These are phyloP conservation scores for Petrolisthes cinctipes DNA, from an alignment of 2,888 invertebrate species.

Conservation along the genomic window DNA sequence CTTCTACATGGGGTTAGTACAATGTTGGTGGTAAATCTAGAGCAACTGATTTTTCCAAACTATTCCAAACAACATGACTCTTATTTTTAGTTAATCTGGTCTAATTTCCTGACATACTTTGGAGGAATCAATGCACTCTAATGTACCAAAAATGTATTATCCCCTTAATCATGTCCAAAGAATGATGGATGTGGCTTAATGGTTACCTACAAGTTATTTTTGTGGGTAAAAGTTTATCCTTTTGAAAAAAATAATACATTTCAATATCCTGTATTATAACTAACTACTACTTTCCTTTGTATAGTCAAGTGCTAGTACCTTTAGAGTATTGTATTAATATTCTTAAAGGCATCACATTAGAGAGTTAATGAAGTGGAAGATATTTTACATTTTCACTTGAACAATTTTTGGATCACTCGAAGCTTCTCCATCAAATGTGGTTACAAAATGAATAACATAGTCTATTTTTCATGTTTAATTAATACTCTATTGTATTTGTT, in stretches of 20 bases:
- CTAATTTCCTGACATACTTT: too few species aligned
- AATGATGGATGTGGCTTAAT: too few species aligned
- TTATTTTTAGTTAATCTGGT: too few species aligned
- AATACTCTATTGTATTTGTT: neutral
- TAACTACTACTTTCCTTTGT: neutral
- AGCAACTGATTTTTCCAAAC: too few species aligned
- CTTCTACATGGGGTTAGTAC: too few species aligned
- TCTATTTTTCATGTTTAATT: neutral
- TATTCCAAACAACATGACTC: too few species aligned
- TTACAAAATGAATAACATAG: conserved; percentile 2
- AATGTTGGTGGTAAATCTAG: too few species aligned
- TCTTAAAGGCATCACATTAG: conserved; percentile 45
- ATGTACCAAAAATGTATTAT: too few species aligned
- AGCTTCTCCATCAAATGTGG: conserved; percentile 1
- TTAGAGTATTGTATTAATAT: conserved; percentile 31
- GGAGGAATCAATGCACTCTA: too few species aligned
- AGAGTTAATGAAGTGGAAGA: conserved; percentile 36
- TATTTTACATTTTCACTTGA: conserved; percentile 4
- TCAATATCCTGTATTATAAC: neutral
- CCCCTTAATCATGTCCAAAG: too few species aligned
- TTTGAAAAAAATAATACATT: neutral
- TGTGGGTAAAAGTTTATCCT: too few species aligned
- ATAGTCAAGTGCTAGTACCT: conserved; percentile 21
- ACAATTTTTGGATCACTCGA: conserved; percentile 2
- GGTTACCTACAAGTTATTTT: too few species aligned